Evolutionary conservation across 1,140 invertebrate genomes (phyloP).

Genomic region (Eurosta solidaginis): DNA sequence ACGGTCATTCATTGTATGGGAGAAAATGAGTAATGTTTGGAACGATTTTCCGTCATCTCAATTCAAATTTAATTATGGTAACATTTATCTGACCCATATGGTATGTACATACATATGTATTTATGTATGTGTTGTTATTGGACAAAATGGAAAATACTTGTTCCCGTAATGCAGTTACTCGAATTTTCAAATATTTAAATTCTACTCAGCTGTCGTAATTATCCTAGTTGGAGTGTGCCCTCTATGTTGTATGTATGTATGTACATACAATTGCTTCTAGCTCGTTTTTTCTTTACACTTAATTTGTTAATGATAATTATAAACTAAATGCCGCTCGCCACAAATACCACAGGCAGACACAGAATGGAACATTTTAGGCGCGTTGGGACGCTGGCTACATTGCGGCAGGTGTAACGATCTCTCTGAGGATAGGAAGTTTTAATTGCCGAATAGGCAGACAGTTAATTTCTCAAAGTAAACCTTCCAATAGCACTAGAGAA

Average conservation of each 20-base stretch:
- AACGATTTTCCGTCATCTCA: too few relatives aligned
- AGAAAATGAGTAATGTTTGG: too few relatives aligned
- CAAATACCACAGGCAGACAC: not conserved
- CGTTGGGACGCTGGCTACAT: not conserved
- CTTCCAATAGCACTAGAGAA: too few relatives aligned
- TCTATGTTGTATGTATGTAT: not conserved
- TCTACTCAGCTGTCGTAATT: constrained; percentile 18
- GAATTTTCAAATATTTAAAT: constrained; percentile 2
- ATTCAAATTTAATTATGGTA: too few relatives aligned
- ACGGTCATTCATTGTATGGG: too few relatives aligned
- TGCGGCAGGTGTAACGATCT: not conserved
- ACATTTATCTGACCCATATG: too few relatives aligned
- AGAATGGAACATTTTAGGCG: not conserved
- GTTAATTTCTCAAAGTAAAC: too few relatives aligned
- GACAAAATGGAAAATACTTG: constrained; percentile 1
- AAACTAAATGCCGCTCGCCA: not conserved
- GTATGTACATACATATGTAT: too few relatives aligned
- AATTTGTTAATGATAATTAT: not conserved
- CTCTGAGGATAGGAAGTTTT: too few relatives aligned
- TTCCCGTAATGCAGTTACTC: not conserved
- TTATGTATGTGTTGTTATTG: not conserved
- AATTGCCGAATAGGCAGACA: too few relatives aligned
- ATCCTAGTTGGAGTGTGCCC: not conserved
- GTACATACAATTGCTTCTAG: not conserved
- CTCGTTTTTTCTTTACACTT: not conserved